Base-by-base conservation (phyloP, 2,888 invertebrate genomes). In the Harpalus rufipes region DNA sequence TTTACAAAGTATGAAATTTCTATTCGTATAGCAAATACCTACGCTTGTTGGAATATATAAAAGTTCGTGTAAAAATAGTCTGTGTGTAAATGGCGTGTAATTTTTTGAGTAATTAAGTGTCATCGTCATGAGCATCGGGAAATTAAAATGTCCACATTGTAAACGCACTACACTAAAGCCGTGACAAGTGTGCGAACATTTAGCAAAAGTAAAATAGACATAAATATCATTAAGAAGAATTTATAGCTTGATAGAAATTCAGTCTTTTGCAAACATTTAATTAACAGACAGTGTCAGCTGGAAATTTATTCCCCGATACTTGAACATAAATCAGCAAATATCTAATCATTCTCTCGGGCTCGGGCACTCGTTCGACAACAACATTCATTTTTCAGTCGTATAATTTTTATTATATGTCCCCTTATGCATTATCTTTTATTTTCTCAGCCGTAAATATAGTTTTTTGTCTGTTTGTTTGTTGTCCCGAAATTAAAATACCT, bases 401-500 rank as follows among this genome's bases (percentile, higher is more conserved):
- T 84, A 84, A 84, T 79, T 88, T 88, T 88, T 88, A 88, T 88
- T 88, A 88, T 88, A 87, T 87, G 86, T 85, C 87, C 86, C 86
- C 86, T 86, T 63, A 61, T 84, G 65, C 56, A 84, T 84, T 84
- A 84, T 85, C 87, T 86, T 87, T 86, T 86, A 87, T 88, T 87
- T 87, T 88, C 88, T 87, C 88, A 87, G 87, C 88, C 89, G 88
- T 89, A 88, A 89, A 88, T 89, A 88, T 87, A 85, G 87, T 86
- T 87, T 88, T 88, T 88, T 89, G 87, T 88, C 59, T 18, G 59
- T 61, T 65, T 81, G 59, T 83, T 78, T 78, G 78, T 84, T 84
- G 44, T 79, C 86, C 87, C 87, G 87, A 87, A 89, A 89, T 88
- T 88, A 88, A 89, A 89, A 89, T 88, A 88, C 89, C 88, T 88